phyloP scores from a whole-genome alignment of 2,797 vertebrate species.

The Nothura maculosa region DNA sequence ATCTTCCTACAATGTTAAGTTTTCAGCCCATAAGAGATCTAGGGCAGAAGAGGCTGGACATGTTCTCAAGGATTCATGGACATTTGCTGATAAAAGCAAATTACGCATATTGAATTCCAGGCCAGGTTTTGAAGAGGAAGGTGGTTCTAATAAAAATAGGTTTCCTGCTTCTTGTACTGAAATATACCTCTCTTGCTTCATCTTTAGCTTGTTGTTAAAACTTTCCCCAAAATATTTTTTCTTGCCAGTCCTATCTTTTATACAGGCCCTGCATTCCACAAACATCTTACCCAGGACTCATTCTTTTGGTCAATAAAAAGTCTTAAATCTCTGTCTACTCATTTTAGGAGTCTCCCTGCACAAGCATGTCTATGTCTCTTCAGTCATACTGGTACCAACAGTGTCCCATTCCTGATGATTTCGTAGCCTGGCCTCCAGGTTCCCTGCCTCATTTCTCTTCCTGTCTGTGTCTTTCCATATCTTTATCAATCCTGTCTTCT shows the following conservation, averaged over 20 bases:
- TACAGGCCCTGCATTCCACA: not conserved
- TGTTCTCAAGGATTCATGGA: not conserved
- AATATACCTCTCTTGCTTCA: not conserved
- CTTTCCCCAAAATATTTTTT: not conserved
- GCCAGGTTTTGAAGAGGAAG: not conserved
- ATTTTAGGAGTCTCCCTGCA: not conserved
- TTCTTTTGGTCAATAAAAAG: not conserved
- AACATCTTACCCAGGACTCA: not conserved
- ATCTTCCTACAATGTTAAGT: not conserved
- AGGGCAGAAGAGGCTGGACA: not conserved
- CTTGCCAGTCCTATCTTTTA: not conserved
- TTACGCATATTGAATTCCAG: not conserved
- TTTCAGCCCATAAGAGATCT: not conserved
- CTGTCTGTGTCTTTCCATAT: not conserved
- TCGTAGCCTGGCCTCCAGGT: not conserved
- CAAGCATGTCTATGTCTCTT: not conserved
- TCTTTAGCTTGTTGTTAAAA: not conserved
- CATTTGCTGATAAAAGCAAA: not conserved
- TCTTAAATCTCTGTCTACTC: not conserved
- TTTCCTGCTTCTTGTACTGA: not conserved
- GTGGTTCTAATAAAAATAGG: not conserved
- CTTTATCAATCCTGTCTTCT: not conserved
- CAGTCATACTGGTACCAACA: not conserved
- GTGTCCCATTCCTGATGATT: not conserved
- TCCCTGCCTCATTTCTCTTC: not conserved